Base-by-base conservation (phyloP, 2,113 vertebrate species). In the Physeter macrocephalus region DNA sequence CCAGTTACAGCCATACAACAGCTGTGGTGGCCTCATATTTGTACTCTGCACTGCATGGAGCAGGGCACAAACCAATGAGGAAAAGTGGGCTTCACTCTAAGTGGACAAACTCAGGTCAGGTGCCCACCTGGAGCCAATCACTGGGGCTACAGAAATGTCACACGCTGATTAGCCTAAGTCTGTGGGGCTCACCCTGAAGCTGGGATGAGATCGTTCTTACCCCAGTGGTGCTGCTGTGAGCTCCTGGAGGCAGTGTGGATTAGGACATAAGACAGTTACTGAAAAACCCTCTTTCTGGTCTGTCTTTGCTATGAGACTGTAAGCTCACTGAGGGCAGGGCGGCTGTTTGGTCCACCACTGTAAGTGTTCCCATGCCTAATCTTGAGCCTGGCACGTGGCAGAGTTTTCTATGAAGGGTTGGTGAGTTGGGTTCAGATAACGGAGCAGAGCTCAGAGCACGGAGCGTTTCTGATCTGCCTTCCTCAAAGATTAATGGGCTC, bases 341-440 rank as follows among this genome's bases (percentile, higher is more conserved):
- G 72, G 71, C 9, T 27, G 2, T 71, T 61, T 66, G 27, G 31
- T 59, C 14, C 25, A 27, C 39, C 17, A 15, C 7, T 49, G 0
- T 54, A 23, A 54, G 23, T 31, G 46, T 36, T 10, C 31, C 27
- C 14, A 5, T 18, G 27, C 27, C 39, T 69, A 31, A 34, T 7
- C 27, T 41, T 12, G 3, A 27, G 39, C 39, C 29, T 82, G 39
- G 15, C 6, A 49, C 7, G 5, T 36, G 57, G 9, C 69, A n/a
- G 18, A 72, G 49, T 4, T 88, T 90, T 59, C 49, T 43, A 17
- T 69, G 84, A 82, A 25, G 84, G 27, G 52, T 46, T 43, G 1
- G 49, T 74, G 81, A 69, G 29, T 46, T 96, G 72, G 52, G 89
- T 95, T 91, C 69, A 46, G 89, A 96, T 82, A 15, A 39, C 92